Percentiles rank a stretch among this genome's conserved stretches.
phyloP scores from a whole-genome alignment of 2,113 vertebrate genomes.

The Columba livia region DNA sequence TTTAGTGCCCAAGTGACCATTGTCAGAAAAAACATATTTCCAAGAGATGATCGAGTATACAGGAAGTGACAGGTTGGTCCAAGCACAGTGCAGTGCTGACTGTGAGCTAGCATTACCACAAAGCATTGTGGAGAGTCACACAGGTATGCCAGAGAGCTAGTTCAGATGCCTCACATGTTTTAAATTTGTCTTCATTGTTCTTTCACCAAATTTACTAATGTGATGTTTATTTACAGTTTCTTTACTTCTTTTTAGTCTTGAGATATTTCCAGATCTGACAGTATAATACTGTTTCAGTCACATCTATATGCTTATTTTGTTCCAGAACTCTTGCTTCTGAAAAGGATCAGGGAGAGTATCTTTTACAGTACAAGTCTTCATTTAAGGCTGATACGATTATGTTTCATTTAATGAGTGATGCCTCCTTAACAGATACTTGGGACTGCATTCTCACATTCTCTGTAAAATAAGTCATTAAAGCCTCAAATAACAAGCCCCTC shows the following conservation, averaged over 20 bases:
- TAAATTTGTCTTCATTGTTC: neutral
- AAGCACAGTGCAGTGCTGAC: neutral
- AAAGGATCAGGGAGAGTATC: neutral
- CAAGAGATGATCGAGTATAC: neutral
- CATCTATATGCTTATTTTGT: neutral
- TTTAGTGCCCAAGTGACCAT: neutral
- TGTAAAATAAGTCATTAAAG: neutral
- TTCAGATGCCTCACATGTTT: neutral
- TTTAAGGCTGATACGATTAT: neutral
- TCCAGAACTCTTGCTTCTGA: neutral
- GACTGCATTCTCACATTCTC: neutral
- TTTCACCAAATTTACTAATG: neutral
- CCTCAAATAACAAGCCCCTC: neutral
- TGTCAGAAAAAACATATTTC: neutral
- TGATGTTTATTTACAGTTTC: neutral
- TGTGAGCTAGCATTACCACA: neutral
- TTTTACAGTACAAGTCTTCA: neutral
- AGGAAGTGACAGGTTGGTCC: neutral
- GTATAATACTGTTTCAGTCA: neutral
- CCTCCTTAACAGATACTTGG: neutral
- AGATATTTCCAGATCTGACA: neutral
- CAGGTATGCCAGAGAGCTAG: accelerated
- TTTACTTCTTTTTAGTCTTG: neutral
- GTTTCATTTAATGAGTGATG: neutral
- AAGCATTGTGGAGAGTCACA: neutral